Conservation (phyloP, 2,113 vertebrate genomes). For the Campylomormyrus tamandua region DNA sequence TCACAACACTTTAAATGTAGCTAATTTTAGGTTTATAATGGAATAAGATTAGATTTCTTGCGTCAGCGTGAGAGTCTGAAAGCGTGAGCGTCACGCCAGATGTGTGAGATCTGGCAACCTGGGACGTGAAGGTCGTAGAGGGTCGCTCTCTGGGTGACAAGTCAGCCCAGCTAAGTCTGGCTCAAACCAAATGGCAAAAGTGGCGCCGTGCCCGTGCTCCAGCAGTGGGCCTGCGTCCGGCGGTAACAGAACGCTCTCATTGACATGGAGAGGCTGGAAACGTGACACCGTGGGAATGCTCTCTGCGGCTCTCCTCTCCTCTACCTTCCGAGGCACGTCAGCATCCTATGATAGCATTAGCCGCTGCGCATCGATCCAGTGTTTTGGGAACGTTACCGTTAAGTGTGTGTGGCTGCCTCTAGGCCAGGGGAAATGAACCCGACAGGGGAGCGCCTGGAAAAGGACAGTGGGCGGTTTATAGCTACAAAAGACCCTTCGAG, state of each 20-base stretch:
- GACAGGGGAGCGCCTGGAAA: not conserved
- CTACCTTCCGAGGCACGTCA: not conserved
- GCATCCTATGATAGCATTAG: not conserved
- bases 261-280: not conserved
- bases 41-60: not conserved
- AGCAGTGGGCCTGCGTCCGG: not conserved
- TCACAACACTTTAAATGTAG: not conserved
- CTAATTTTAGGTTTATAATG: not conserved
- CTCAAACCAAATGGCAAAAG: not conserved
- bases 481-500: not conserved
- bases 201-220: not conserved
- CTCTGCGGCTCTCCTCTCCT: not conserved
- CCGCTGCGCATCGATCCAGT: not conserved
- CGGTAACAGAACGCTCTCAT: not conserved
- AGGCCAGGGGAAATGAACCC: not conserved
- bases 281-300: not conserved
- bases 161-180: not conserved
- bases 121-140: not conserved
- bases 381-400: not conserved
- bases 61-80: not conserved
- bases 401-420: not conserved
- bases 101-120: not conserved
- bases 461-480: not conserved
- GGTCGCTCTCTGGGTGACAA: not conserved
- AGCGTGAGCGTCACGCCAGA: not conserved